Percentiles rank a stretch among this genome's conserved stretches.
These are phyloP conservation scores for Lasioglossum pauxillum DNA, from an alignment of 2,888 invertebrate species.

Conservation along the genomic window DNA sequence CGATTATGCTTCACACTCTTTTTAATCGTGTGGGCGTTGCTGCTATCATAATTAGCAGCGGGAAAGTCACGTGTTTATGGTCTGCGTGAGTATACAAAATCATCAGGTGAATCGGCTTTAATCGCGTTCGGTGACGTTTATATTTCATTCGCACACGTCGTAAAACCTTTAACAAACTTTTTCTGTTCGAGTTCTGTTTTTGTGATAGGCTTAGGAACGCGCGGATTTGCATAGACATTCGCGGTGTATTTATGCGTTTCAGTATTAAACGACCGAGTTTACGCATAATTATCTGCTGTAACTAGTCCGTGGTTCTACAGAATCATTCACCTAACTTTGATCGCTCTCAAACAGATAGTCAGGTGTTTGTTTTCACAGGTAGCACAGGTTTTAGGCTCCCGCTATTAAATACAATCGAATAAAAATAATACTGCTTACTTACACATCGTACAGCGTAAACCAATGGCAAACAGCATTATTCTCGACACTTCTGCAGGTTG, in stretches of 20 bases:
- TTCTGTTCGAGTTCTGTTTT: background rate
- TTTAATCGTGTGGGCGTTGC: background rate
- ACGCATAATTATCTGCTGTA: background rate
- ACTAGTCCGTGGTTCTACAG: background rate
- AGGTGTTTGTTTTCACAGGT: background rate
- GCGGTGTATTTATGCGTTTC: background rate
- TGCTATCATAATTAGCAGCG: background rate
- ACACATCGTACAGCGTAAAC: background rate
- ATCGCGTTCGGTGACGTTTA: background rate
- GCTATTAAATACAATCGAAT: background rate
- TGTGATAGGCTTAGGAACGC: background rate
- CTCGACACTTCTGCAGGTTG: background rate
- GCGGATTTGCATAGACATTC: background rate
- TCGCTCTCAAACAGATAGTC: background rate
- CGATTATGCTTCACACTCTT: background rate
- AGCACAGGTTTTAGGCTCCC: background rate
- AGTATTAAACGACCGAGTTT: background rate
- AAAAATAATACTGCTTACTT: background rate
- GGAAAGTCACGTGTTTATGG: background rate
- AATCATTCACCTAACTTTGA: background rate
- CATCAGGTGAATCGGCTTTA: background rate
- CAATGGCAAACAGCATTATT: background rate
- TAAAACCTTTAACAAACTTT: background rate
- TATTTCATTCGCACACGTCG: background rate
- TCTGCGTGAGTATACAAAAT: background rate